Conservation (phyloP, 1,140 invertebrate genomes). For the Ctenoplectra terminalis region DNA sequence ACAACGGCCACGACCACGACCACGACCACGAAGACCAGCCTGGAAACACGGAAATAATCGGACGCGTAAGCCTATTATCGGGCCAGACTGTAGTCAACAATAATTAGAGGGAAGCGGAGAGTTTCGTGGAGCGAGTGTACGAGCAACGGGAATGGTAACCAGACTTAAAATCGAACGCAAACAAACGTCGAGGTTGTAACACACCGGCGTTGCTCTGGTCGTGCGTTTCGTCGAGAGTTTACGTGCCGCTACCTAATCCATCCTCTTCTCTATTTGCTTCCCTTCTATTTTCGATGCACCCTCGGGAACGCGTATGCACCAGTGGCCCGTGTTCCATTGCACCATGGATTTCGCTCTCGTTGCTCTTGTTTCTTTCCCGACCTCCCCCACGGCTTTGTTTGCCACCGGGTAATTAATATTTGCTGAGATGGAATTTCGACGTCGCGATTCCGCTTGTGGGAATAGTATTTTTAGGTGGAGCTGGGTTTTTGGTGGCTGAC, state of each 20-base stretch:
- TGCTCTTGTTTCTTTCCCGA: not conserved
- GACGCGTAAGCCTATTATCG: constrained; percentile 63
- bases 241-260: constrained; percentile 59
- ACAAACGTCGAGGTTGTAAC: constrained; percentile 47
- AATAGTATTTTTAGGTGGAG: too few relatives aligned
- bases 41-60: constrained; percentile 62
- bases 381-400: not conserved
- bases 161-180: constrained; percentile 61
- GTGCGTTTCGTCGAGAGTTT: constrained; percentile 43
- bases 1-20: constrained; percentile 31
- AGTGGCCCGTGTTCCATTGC: not conserved
- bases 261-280: constrained; percentile 56
- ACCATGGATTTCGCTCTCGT: constrained; percentile 12
- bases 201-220: not conserved
- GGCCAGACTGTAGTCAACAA: constrained; percentile 59
- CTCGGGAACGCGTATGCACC: constrained; percentile 19
- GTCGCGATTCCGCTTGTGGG: not conserved
- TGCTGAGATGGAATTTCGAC: constrained; percentile 28
- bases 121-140: constrained; percentile 27
- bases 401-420: constrained; percentile 43
- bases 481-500: not conserved
- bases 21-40: not conserved
- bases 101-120: constrained; percentile 64
- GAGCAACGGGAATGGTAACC: constrained; percentile 28
- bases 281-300: constrained; percentile 48